These are phyloP conservation scores for Aporophyla lueneburgensis DNA, from an alignment of 2,888 invertebrate genomes.

Conservation along the genomic window DNA sequence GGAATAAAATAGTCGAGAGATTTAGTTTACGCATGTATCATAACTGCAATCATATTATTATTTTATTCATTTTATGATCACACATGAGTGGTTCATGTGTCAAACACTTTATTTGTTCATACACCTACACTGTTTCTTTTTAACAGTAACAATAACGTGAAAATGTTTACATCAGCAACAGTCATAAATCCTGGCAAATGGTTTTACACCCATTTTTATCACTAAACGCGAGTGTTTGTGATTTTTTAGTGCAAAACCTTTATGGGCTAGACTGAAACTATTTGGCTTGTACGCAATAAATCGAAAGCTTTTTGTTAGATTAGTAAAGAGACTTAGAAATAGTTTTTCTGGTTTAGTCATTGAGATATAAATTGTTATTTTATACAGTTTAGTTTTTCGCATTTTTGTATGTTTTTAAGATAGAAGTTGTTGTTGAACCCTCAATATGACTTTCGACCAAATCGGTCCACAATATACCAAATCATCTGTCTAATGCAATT, in stretches of 20 bases:
- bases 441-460: not conserved
- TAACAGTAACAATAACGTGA: conserved; percentile 31
- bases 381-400: not conserved
- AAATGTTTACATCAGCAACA: conserved; percentile 54
- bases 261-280: conserved; percentile 43
- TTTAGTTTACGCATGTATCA: not conserved
- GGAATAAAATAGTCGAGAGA: not conserved
- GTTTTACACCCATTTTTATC: conserved; percentile 55
- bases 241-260: conserved; percentile 52
- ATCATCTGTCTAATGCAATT: not conserved
- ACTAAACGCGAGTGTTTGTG: conserved; percentile 46
- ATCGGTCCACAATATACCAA: not conserved
- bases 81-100: not conserved
- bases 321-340: conserved; percentile 4
- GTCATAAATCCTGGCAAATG: conserved; percentile 54
- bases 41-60: not conserved
- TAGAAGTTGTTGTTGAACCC: too few relatives aligned
- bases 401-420: not conserved
- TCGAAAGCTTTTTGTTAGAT: conserved; percentile 43
- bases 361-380: conserved; percentile 28
- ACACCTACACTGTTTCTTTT: not conserved
- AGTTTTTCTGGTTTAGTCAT: conserved; percentile 1
- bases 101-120: conserved; percentile 4
- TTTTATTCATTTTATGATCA: not conserved
- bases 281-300: conserved; percentile 40